phyloP scores from a whole-genome alignment of 2,888 invertebrate species.

The Polietes domitor region DNA sequence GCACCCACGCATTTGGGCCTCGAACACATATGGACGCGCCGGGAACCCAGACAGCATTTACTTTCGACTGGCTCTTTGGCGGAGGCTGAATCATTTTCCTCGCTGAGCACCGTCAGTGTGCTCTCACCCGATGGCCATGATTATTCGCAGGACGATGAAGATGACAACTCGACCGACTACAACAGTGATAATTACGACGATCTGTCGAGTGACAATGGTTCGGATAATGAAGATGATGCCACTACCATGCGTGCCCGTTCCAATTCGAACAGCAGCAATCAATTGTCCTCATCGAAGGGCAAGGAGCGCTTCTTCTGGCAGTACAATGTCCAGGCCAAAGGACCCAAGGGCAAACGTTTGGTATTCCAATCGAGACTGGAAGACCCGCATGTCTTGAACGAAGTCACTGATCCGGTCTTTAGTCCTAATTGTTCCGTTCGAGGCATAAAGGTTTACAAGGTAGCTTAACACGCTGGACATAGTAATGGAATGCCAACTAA shows the following conservation, averaged over 20 bases:
- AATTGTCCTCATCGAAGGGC: slow-evolving; percentile 81
- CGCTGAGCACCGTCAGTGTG: slow-evolving; percentile 90
- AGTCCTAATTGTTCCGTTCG: slow-evolving; percentile 94
- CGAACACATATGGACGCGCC: slow-evolving; percentile 92
- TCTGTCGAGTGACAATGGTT: slow-evolving; percentile 90
- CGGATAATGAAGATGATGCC: slow-evolving; percentile 78
- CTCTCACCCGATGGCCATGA: slow-evolving; percentile 91
- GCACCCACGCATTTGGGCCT: slow-evolving; percentile 91
- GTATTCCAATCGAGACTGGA: slow-evolving; percentile 91
- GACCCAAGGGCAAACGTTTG: slow-evolving; percentile 96
- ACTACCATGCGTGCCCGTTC: slow-evolving; percentile 69
- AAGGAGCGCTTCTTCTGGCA: slow-evolving; percentile 98
- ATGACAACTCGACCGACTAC: slow-evolving; percentile 89
- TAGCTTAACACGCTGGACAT: no score
- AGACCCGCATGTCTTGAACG: slow-evolving; percentile 95
- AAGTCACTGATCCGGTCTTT: slow-evolving; percentile 97
- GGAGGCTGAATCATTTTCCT: slow-evolving; percentile 92
- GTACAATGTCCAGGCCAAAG: slow-evolving; percentile 98
- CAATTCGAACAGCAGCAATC: slow-evolving; percentile 72
- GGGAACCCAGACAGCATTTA: slow-evolving; percentile 93
- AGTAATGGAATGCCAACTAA: not conserved
- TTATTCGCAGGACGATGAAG: slow-evolving; percentile 91
- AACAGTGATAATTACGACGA: slow-evolving; percentile 94
- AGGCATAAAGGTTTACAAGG: slow-evolving; percentile 89
- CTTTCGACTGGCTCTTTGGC: slow-evolving; percentile 91